Conservation (phyloP, 1,140 invertebrate genomes). For the Formica exsecta region DNA sequence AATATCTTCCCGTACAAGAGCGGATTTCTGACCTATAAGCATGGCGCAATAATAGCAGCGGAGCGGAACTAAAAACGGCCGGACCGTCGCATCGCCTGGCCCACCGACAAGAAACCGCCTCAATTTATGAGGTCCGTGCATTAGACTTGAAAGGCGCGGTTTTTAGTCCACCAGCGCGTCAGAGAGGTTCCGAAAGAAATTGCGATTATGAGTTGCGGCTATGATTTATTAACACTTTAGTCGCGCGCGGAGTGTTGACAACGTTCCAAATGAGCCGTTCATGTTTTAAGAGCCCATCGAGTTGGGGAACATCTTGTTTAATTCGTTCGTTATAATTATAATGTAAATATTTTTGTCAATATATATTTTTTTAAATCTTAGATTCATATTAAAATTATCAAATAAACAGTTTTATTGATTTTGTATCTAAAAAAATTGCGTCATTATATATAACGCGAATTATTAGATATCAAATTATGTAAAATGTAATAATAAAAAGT, state of each 20-base stretch:
- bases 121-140: conserved; percentile 59
- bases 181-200: conserved; percentile 50
- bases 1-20: conserved; percentile 53
- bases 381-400: background rate
- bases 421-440: background rate
- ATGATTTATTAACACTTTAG: conserved; percentile 61
- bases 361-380: background rate
- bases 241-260: conserved; percentile 28
- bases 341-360: background rate
- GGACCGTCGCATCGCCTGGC: conserved; percentile 60
- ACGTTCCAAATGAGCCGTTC: conserved; percentile 20
- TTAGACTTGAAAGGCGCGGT: conserved; percentile 60
- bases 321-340: background rate
- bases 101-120: conserved; percentile 58
- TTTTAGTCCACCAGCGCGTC: conserved; percentile 23
- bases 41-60: conserved; percentile 54
- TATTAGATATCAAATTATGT: background rate
- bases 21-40: conserved; percentile 63
- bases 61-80: conserved; percentile 62
- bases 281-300: conserved; percentile 5
- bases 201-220: conserved; percentile 52
- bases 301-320: background rate
- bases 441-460: no score
- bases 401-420: background rate
- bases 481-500: background rate